Evolutionary conservation across 2,888 invertebrate genomes (phyloP).

Genomic region (Agrilus cyanescens): DNA sequence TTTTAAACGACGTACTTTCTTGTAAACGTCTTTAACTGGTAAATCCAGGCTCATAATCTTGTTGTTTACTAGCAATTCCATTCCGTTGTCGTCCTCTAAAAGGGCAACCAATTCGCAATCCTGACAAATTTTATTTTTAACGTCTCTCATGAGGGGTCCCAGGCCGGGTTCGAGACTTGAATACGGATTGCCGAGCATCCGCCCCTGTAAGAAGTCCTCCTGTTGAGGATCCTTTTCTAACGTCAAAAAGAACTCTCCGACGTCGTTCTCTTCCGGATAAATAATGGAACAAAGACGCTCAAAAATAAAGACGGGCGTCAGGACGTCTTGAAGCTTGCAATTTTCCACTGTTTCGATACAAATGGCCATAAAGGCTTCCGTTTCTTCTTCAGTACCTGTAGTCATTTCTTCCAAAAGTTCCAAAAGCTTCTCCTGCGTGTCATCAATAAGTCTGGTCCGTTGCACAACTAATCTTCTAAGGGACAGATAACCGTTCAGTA

Average conservation of each 20-base stretch:
- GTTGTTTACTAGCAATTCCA: constrained; percentile 94
- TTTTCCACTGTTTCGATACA: constrained; percentile 93
- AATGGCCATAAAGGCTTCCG: constrained; percentile 93
- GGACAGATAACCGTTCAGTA: constrained; percentile 88
- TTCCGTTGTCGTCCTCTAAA: constrained; percentile 95
- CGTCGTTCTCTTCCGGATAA: constrained; percentile 93
- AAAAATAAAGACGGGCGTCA: constrained; percentile 96
- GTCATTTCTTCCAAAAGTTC: constrained; percentile 94
- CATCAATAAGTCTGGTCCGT: constrained; percentile 87
- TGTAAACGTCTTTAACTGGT: constrained; percentile 85
- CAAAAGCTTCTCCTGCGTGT: constrained; percentile 88
- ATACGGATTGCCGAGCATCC: constrained; percentile 98
- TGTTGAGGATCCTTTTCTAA: constrained; percentile 98
- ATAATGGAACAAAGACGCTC: constrained; percentile 95
- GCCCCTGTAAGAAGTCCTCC: constrained; percentile 93
- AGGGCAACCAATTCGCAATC: constrained; percentile 98
- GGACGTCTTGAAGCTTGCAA: constrained; percentile 80
- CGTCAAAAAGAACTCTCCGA: constrained; percentile 91
- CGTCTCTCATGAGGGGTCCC: constrained; percentile 95
- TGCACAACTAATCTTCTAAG: constrained; percentile 85
- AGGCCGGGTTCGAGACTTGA: constrained; percentile 86
- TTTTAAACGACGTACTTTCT: constrained; percentile 40
- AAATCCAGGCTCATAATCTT: constrained; percentile 96
- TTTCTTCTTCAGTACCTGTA: constrained; percentile 90
- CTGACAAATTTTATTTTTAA: constrained; percentile 96